A percentile compares a stretch with the other conserved stretches of the same genome.
Conservation (phyloP, 2,797 vertebrate species). For the Epinephelus awoara region DNA sequence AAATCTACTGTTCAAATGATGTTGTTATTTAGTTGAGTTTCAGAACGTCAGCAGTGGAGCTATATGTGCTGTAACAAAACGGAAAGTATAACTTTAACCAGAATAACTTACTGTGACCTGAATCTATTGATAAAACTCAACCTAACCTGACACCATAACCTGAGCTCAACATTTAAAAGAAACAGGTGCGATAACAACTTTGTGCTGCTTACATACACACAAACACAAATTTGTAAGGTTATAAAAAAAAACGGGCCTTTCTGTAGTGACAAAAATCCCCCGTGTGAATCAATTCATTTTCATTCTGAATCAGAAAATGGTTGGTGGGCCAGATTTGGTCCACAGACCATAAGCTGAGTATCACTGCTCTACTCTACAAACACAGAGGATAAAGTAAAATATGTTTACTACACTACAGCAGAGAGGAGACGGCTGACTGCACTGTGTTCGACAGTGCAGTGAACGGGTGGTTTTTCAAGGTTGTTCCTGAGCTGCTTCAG, state of each 20-base stretch:
- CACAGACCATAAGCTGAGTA: too few relatives aligned
- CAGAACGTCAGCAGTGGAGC: too few relatives aligned
- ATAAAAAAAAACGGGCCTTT: neutral
- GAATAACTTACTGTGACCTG: conserved; percentile 5
- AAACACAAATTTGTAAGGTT: too few relatives aligned
- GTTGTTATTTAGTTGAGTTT: too few relatives aligned
- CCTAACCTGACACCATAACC: neutral
- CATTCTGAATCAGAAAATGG: too few relatives aligned
- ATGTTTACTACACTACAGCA: neutral
- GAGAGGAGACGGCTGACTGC: neutral
- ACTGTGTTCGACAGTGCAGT: neutral
- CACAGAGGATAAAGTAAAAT: neutral
- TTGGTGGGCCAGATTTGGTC: too few relatives aligned
- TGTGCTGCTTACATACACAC: neutral
- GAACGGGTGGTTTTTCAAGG: conserved; percentile 19
- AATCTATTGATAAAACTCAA: neutral
- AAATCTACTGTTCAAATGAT: too few relatives aligned
- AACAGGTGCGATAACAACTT: neutral
- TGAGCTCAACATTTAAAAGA: neutral
- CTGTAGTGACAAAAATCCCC: too few relatives aligned
- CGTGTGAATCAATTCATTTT: too few relatives aligned
- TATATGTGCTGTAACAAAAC: neutral
- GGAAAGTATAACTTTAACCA: neutral
- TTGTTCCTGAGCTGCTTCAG: conserved; percentile 39
- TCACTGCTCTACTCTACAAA: neutral